Evolutionary conservation across 2,113 vertebrate species (phyloP), one percentile per base, ranked within the genome.

Genomic region (Anser cygnoides): DNA sequence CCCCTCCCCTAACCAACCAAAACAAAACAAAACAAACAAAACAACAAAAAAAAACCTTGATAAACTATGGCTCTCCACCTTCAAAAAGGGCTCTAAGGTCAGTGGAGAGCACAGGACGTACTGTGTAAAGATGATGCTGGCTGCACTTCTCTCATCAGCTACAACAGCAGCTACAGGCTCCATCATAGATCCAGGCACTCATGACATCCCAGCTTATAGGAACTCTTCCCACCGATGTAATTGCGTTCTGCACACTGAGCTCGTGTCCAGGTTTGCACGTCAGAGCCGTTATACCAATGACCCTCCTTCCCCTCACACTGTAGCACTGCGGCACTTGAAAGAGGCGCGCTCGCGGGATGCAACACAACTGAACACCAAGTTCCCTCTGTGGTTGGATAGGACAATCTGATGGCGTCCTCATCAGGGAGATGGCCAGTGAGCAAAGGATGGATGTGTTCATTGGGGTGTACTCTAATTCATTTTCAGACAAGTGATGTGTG

Each of bases 61-160:
- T 13, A 39, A 89, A 79, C 87, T 93, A 35, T 66, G 58, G 54
- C 87, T 79, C 82, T 95, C 86, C 62, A 85, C 86, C 92, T 93
- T 77, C 12, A 5, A 54, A 94, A 96, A 96, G 96, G 96, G 96
- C 96, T 97, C 81, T 92, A 82, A 91, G 57, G 79, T 96, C 86
- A 89, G 77, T 73, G 89, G 84, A 93, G 89, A 68, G 59, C 35
- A 73, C 41, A 43, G 18, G 33, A 55, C 19, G 11, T 5, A 5
- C 67, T 10, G 2, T 43, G 66, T 90, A 91, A 91, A 93, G 84
- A 72, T 11, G 6, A 81, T 2, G 3, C 0, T 83, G 89, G 71
- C 87, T 89, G 91, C 77, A 70, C 19, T 87, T 70, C 93, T 50
- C 18, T 62, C 58, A 16, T 73, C 4, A 9, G 66, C 76, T n/a